Conservation (phyloP, 37 sponge, comb jelly and placozoan species). For the Spongia lamella region DNA sequence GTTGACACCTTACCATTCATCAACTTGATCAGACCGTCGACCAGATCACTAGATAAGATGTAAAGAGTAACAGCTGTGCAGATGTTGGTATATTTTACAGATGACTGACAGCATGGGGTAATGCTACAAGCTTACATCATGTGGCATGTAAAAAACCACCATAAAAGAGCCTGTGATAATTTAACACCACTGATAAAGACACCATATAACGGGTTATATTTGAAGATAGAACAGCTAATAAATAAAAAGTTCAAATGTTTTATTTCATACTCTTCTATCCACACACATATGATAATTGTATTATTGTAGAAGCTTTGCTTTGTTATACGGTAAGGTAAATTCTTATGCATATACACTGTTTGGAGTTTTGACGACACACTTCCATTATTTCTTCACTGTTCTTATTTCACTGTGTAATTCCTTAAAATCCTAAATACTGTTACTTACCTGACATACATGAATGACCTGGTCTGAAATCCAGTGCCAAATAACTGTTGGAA, state of each 20-base stretch:
- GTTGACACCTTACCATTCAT: conserved; percentile 78
- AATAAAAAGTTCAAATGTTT: too few species aligned
- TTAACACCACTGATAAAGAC: background rate
- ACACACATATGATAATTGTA: too few species aligned
- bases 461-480: conserved; percentile 89
- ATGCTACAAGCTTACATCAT: background rate
- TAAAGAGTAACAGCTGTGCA: background rate
- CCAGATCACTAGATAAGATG: conserved; percentile 68
- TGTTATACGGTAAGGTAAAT: too few species aligned
- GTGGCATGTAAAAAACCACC: background rate
- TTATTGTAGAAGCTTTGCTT: too few species aligned
- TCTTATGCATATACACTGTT: too few species aligned
- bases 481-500: conserved; percentile 61
- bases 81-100: too few species aligned
- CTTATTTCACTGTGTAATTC: too few species aligned
- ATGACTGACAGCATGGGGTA: background rate
- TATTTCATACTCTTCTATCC: too few species aligned
- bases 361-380: too few species aligned
- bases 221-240: too few species aligned
- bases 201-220: background rate
- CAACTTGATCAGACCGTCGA: conserved; percentile 78
- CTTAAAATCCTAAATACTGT: too few species aligned
- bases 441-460: conserved; percentile 80
- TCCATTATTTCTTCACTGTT: too few species aligned
- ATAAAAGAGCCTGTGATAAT: background rate